A percentile compares a stretch with the other conserved stretches of the same genome.
phyloP scores from a whole-genome alignment of 2,888 invertebrate genomes.

The Aricia artaxerxes region DNA sequence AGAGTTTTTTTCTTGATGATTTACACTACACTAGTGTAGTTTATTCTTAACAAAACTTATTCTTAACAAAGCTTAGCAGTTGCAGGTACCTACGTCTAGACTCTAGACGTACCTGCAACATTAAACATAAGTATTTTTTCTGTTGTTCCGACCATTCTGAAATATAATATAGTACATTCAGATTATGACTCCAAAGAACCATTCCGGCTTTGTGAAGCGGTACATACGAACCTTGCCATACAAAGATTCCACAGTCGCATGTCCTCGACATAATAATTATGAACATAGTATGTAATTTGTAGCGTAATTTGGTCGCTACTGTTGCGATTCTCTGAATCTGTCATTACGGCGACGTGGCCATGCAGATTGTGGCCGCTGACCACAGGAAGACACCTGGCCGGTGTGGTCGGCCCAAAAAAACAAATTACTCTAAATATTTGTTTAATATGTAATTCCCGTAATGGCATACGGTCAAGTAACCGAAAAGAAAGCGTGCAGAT shows the following conservation, averaged over 20 bases:
- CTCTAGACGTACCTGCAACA: no score
- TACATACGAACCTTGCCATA: background rate
- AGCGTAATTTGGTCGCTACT: constrained; percentile 14
- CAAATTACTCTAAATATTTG: constrained; percentile 9
- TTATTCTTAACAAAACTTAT: no score
- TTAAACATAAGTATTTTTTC: no score
- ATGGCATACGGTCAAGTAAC: constrained; percentile 10
- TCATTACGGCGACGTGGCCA: constrained; percentile 15
- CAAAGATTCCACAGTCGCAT: background rate
- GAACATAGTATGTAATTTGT: constrained; percentile 11
- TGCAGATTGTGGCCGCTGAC: constrained; percentile 8
- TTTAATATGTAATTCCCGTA: constrained; percentile 24
- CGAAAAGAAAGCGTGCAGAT: background rate
- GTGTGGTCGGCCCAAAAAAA: constrained; percentile 11
- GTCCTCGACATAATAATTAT: background rate
- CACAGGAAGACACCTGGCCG: constrained; percentile 29
- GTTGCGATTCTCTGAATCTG: constrained; percentile 23
- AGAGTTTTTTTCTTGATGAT: no score
- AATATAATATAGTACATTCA: no score
- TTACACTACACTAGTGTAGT: no score
- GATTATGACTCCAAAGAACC: no score
- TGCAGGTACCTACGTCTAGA: no score
- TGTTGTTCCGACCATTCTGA: no score
- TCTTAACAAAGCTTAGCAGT: no score
- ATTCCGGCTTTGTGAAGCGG: no score